Base-by-base conservation (phyloP, 2,888 invertebrate genomes). In the Lycocerus yunnanus region DNA sequence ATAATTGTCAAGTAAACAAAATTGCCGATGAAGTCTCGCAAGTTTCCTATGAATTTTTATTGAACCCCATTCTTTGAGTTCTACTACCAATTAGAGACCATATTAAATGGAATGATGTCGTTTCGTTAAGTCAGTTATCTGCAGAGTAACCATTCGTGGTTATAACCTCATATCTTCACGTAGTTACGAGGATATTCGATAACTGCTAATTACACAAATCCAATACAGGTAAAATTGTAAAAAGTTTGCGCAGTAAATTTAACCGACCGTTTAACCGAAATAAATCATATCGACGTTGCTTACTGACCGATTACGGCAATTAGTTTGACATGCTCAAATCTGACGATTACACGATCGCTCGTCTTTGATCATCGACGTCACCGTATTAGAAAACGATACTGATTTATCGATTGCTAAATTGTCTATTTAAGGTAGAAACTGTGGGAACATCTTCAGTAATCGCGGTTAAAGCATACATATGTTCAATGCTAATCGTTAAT, bases 41-140 rank as follows among this genome's bases (percentile, higher is more conserved):
- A 59, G 59, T 70, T 67, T 70, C 18, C 74, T 58, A 20, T 59
- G 67, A 61, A 74, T 75, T 71, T 78, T 78, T 78, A 78, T 78
- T 68, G 78, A 77, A 70, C 78, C 66, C 74, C 78, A 78, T 78
- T 78, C 78, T 74, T 43, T 21, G 67, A 69, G 76, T 75, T 73
- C 74, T 74, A 77, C 66, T 74, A 74, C 78, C 78, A 78, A 78
- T 78, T 78, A 78, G 73, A 69, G 68, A 27, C 71, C 68, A 76
- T 78, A 78, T 78, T 74, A 78, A 78, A 73, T 73, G 69, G 69
- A 78, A 71, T 75, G 76, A 78, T 73, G 73, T 72, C 68, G 76
- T 78, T 76, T 73, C 72, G 72, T 72, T 68, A 69, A 63, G 68
- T 66, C 66, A 68, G 59, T 76, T 77, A 76, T 73, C 68, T 60